phyloP scores from a whole-genome alignment of 2,888 invertebrate species.

The Polyommatus iphigenia region DNA sequence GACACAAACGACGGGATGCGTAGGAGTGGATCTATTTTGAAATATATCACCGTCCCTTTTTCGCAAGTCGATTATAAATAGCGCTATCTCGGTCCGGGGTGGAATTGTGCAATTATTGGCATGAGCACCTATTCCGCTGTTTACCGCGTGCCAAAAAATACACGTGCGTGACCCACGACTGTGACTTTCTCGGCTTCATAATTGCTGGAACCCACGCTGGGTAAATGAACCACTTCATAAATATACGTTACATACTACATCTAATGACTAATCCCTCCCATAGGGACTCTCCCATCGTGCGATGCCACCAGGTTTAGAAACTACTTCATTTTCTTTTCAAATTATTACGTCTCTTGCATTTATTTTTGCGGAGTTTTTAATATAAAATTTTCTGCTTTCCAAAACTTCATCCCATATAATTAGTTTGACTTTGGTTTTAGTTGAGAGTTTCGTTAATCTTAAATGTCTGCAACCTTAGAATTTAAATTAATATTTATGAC shows the following conservation, averaged over 20 bases:
- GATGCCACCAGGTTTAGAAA: not conserved
- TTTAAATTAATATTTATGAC: not conserved
- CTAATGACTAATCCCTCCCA: not conserved
- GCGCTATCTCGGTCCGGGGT: constrained; percentile 46
- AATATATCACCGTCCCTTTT: constrained; percentile 53
- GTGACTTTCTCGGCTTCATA: constrained; percentile 14
- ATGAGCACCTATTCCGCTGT: constrained; percentile 58
- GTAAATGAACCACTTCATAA: not conserved
- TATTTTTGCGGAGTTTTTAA: not conserved
- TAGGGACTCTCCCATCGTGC: not conserved
- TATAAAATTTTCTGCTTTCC: not conserved
- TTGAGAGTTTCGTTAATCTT: constrained; percentile 9
- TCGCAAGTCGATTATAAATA: constrained; percentile 40
- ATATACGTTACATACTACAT: not conserved
- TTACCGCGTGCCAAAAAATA: constrained; percentile 64
- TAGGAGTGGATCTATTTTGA: constrained; percentile 74
- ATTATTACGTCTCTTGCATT: not conserved
- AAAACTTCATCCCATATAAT: constrained; percentile 1
- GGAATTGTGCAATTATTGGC: constrained; percentile 75
- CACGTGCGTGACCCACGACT: constrained; percentile 53
- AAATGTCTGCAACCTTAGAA: not conserved
- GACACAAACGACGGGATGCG: constrained; percentile 64
- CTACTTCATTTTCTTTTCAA: not conserved
- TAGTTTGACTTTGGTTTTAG: not conserved
- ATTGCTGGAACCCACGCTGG: not conserved